These are phyloP conservation scores for Stigmatopora argus DNA, from an alignment of 2,113 vertebrate species.

Conservation along the genomic window DNA sequence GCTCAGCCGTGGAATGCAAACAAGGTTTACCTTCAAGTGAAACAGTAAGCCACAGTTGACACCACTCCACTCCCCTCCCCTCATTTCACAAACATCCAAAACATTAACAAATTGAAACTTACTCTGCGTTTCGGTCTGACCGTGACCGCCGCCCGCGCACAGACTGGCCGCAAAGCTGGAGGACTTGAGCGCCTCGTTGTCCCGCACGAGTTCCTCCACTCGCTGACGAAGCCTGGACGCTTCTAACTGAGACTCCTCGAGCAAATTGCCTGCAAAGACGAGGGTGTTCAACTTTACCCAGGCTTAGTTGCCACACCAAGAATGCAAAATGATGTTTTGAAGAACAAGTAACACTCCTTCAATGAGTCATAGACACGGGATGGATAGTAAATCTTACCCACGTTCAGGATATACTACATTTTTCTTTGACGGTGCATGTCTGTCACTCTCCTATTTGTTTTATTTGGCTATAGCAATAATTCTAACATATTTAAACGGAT, in stretches of 20 bases:
- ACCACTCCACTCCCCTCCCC: neutral
- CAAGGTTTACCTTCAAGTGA: conserved; percentile 49
- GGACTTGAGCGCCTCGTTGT: conserved; percentile 79
- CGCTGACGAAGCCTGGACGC: conserved; percentile 85
- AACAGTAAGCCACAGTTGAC: neutral
- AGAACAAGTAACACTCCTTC: neutral
- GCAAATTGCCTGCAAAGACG: conserved; percentile 77
- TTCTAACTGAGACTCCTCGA: conserved; percentile 92
- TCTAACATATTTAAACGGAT: too few species aligned
- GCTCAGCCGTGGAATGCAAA: conserved; percentile 47
- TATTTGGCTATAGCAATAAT: conserved; percentile 1
- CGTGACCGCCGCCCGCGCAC: conserved; percentile 55
- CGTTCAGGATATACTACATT: conserved; percentile 41
- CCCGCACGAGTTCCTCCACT: conserved; percentile 87
- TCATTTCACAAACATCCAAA: neutral
- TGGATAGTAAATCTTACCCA: neutral
- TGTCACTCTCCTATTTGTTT: neutral
- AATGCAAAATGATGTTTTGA: conserved; percentile 5
- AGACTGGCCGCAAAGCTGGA: conserved; percentile 67
- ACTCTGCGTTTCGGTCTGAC: conserved; percentile 65
- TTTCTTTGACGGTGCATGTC: neutral
- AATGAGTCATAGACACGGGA: conserved; percentile 25
- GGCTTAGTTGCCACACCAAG: neutral
- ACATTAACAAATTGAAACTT: conserved; percentile 16
- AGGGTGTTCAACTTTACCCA: neutral